Percentiles rank a stretch among this genome's conserved stretches.
Evolutionary conservation across 2,113 vertebrate genomes (phyloP).

Genomic region (Ptychochromis oligacanthus): DNA sequence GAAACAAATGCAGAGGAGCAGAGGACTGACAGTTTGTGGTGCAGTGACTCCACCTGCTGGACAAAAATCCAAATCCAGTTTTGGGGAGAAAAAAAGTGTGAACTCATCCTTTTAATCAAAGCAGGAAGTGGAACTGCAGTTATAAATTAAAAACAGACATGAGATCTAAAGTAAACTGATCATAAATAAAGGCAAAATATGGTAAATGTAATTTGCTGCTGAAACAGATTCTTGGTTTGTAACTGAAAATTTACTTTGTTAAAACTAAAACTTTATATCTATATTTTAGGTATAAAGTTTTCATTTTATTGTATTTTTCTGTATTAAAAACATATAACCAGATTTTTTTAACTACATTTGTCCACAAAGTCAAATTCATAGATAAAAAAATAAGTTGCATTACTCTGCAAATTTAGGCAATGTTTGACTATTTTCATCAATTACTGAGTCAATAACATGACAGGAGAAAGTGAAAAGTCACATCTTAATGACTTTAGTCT

Average conservation of each 20-base stretch:
- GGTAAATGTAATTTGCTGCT: background rate
- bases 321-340: background rate
- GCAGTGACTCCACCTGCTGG: constrained; percentile 18
- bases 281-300: no score
- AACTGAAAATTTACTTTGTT: background rate
- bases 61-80: no score
- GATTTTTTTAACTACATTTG: no score
- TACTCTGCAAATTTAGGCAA: no score
- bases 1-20: no score
- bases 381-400: no score
- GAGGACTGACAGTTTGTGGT: background rate
- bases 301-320: no score
- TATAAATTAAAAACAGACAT: background rate
- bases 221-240: background rate
- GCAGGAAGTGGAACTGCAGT: background rate
- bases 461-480: background rate
- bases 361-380: no score
- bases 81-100: background rate
- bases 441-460: background rate
- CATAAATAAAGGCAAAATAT: background rate
- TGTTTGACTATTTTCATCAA: background rate
- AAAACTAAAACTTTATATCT: no score
- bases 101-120: background rate
- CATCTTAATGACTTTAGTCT: background rate
- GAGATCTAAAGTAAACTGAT: background rate